phyloP scores from a whole-genome alignment of 53 echinoderm and acorn worm species.

The Apostichopus leukothele region DNA sequence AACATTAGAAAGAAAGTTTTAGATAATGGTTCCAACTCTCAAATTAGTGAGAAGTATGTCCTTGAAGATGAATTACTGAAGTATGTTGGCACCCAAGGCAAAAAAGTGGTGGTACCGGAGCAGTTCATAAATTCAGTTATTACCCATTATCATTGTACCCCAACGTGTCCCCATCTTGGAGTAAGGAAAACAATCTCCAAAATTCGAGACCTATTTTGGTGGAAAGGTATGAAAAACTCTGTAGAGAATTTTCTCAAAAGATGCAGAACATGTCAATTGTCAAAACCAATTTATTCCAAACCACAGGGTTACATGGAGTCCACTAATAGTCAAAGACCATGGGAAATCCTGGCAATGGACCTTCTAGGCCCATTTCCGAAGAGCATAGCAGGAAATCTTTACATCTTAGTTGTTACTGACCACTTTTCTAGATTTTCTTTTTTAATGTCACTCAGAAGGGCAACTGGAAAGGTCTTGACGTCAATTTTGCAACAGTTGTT shows the following conservation, averaged over 20 bases:
- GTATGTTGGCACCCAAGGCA: neutral
- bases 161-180: constrained; percentile 58
- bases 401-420: constrained; percentile 52
- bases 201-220: constrained; percentile 18
- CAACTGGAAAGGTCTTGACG: neutral
- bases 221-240: constrained; percentile 20
- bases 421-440: constrained; percentile 49
- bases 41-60: no score
- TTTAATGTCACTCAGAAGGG: neutral
- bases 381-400: constrained; percentile 48
- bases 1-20: neutral
- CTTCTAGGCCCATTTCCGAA: constrained; percentile 54
- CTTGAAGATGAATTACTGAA: neutral
- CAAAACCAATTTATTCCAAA: constrained; percentile 56
- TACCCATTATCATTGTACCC: constrained; percentile 44
- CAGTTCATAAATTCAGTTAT: neutral
- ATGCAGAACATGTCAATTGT: constrained; percentile 42
- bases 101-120: neutral
- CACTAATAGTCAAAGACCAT: constrained; percentile 5
- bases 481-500: neutral
- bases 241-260: constrained; percentile 48
- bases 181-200: constrained; percentile 56
- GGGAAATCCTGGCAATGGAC: constrained; percentile 57
- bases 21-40: neutral
- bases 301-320: constrained; percentile 57